These are phyloP conservation scores for Onychorhynchus coronatus DNA, from an alignment of 2,113 vertebrate species.

Conservation along the genomic window DNA sequence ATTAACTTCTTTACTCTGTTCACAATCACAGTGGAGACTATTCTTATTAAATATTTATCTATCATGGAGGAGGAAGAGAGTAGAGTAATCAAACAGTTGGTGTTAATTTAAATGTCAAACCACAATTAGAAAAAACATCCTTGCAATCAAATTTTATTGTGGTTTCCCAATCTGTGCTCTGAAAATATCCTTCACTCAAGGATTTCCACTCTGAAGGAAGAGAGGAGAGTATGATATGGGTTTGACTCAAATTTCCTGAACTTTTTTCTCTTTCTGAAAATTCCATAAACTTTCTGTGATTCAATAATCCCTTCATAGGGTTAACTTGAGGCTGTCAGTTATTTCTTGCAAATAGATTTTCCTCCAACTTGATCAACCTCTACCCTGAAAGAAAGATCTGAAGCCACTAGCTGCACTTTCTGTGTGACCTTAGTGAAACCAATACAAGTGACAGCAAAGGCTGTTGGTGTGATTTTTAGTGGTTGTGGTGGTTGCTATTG, in stretches of 20 bases:
- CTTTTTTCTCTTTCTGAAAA: not conserved
- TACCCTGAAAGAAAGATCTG: not conserved
- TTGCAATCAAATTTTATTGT: constrained; percentile 28
- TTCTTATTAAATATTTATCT: constrained; percentile 52
- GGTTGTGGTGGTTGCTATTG: not conserved
- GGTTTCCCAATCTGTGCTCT: not conserved
- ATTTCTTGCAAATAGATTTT: not conserved
- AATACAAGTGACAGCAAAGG: not conserved
- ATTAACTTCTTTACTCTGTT: constrained; percentile 34
- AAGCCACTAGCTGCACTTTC: not conserved
- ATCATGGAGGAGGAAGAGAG: not conserved
- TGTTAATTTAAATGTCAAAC: constrained; percentile 62
- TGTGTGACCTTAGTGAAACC: not conserved
- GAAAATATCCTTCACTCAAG: not conserved
- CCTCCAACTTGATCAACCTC: not conserved
- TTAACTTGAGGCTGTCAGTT: not conserved
- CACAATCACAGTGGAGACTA: constrained; percentile 4
- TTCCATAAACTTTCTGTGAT: not conserved
- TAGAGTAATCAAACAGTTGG: constrained; percentile 49
- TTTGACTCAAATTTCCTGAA: not conserved
- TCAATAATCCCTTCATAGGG: not conserved
- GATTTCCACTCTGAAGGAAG: not conserved
- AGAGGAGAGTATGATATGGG: not conserved
- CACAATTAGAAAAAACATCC: constrained; percentile 40
- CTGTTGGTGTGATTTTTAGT: not conserved